phyloP scores from a whole-genome alignment of 2,888 invertebrate genomes.

The Aphodius sticticus region DNA sequence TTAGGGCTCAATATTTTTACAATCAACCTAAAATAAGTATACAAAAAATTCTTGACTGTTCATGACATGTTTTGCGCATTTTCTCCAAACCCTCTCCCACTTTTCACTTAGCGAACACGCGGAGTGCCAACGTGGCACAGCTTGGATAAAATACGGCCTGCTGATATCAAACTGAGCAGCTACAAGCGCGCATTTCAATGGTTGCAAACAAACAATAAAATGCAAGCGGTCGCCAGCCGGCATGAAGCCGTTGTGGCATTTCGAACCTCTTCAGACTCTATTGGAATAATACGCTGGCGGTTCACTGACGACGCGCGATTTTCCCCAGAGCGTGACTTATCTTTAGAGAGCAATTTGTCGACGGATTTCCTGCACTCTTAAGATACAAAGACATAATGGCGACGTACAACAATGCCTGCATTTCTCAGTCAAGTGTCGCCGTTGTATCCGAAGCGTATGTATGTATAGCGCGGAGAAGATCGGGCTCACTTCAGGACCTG shows the following conservation, averaged over 20 bases:
- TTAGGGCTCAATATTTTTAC: too few species aligned
- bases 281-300: not conserved
- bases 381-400: constrained; percentile 26
- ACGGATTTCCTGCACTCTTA: constrained; percentile 7
- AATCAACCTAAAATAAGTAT: too few species aligned
- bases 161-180: not conserved
- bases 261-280: not conserved
- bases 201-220: not conserved
- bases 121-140: too few species aligned
- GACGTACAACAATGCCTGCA: constrained; percentile 16
- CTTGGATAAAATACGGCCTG: not conserved
- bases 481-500: not conserved
- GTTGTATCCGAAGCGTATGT: constrained; percentile 6
- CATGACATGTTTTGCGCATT: too few species aligned
- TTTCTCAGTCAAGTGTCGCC: constrained; percentile 15
- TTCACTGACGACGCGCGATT: not conserved
- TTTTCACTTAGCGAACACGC: too few species aligned
- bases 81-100: too few species aligned
- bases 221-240: not conserved
- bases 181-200: not conserved
- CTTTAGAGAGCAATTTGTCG: constrained; percentile 26
- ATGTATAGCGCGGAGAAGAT: not conserved
- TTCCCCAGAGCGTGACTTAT: constrained; percentile 23
- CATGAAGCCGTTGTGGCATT: not conserved
- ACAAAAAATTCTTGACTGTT: too few species aligned